Conservation (phyloP, 1,140 invertebrate species). For the Oncopeltus fasciatus region DNA sequence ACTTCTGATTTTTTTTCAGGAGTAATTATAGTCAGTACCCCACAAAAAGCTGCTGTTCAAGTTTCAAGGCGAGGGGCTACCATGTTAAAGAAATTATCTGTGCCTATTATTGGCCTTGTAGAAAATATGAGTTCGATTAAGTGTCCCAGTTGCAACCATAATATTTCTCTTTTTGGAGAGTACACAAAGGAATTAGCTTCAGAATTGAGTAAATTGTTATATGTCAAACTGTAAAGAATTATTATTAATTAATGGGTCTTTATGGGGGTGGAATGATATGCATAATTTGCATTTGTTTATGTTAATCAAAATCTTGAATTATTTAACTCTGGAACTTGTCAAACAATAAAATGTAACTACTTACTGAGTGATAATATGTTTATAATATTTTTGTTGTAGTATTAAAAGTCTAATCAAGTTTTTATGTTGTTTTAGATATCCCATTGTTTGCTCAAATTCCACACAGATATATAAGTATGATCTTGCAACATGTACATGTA, state of each 20-base stretch:
- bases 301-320: background rate
- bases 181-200: conserved; percentile 36
- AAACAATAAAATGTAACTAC: background rate
- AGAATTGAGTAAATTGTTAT: conserved; percentile 25
- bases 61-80: conserved; percentile 62
- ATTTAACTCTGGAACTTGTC: background rate
- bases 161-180: conserved; percentile 45
- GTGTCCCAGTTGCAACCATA: conserved; percentile 52
- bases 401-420: too few relatives aligned
- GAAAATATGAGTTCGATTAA: conserved; percentile 69
- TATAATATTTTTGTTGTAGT: background rate
- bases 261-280: too few relatives aligned
- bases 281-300: background rate
- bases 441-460: too few relatives aligned
- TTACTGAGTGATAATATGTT: background rate
- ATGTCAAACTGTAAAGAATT: conserved; percentile 21
- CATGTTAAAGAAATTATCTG: conserved; percentile 65
- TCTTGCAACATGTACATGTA: too few relatives aligned
- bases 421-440: too few relatives aligned
- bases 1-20: conserved; percentile 37
- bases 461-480: too few relatives aligned
- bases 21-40: conserved; percentile 69
- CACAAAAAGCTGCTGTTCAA: conserved; percentile 65
- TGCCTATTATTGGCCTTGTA: conserved; percentile 67
- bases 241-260: background rate